phyloP scores from a whole-genome alignment of 2,113 vertebrate genomes.

The Thamnaconus septentrionalis region DNA sequence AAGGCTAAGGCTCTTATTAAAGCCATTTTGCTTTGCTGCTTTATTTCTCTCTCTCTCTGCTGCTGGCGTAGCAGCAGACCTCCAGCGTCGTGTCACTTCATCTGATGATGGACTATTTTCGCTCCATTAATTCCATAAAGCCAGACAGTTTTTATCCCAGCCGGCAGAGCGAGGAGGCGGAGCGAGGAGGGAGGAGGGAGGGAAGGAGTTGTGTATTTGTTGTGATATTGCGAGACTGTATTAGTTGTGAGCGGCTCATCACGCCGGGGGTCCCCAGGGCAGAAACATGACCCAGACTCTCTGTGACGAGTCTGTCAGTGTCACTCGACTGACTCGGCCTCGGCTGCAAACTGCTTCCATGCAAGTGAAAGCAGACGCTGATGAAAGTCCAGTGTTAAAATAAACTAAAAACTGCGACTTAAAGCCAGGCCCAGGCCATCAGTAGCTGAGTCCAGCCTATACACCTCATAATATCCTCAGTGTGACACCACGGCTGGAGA shows the following conservation, averaged over 20 bases:
- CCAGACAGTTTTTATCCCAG: slow-evolving; percentile 49
- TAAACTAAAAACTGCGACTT: too few relatives aligned
- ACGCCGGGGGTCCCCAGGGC: slow-evolving; percentile 23
- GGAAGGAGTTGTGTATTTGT: not conserved
- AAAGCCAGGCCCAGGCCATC: too few relatives aligned
- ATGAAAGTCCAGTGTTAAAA: too few relatives aligned
- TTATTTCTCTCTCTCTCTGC: not conserved
- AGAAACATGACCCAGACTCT: slow-evolving; percentile 36
- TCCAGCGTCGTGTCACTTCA: slow-evolving; percentile 29
- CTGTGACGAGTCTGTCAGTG: slow-evolving; percentile 5
- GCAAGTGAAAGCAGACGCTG: too few relatives aligned
- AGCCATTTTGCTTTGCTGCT: too few relatives aligned
- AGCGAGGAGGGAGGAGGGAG: slow-evolving; percentile 10
- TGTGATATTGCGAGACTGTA: slow-evolving; percentile 10
- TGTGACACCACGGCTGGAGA: too few relatives aligned
- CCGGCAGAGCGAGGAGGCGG: not conserved
- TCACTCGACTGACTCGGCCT: too few relatives aligned
- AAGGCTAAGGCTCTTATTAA: too few relatives aligned
- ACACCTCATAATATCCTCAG: too few relatives aligned
- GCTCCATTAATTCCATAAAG: slow-evolving; percentile 53
- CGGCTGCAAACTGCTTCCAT: too few relatives aligned
- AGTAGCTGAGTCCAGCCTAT: too few relatives aligned
- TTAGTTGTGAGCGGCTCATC: slow-evolving; percentile 36
- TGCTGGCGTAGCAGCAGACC: slow-evolving; percentile 21
- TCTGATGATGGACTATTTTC: slow-evolving; percentile 59